Base-by-base conservation (phyloP, 1,140 invertebrate genomes). In the Aphelinus certus region DNA sequence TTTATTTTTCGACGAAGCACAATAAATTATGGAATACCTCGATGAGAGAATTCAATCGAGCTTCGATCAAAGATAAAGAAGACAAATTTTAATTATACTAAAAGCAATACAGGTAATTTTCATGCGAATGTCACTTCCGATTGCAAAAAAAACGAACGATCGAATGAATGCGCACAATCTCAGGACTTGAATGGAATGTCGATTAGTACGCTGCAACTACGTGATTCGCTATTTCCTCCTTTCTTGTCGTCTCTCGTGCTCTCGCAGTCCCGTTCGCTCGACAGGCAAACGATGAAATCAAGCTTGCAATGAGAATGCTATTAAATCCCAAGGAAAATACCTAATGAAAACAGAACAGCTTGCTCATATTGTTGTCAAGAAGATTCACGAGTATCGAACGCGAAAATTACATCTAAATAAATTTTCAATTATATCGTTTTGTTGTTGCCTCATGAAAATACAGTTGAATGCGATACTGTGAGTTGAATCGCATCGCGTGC, bases 241-340 rank as follows among this genome's bases (percentile, higher is more conserved):
- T 10, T 58, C 55, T 42, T 26, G 47, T 43, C 7, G 47, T 49
- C 9, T 7, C 57, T 63, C n/a, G 26, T 47, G 9, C 53, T 55
- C 47, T 47, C 43, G 9, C 64, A 9, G 4, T 7, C 26, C 26
- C 51, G 7, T n/a, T 4, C 69, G 49, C 60, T 48, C 62, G 62
- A 48, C 2, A 48, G 3, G 9, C n/a, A 10, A 63, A 47, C 62
- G 62, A 63, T 63, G 48, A 63, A 63, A 63, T 48, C 47, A 48
- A 63, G 48, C 62, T 63, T 47, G 62, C 46, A n/a, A 7, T 57
- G 58, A 63, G 45, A 46, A 70, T 75, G 6, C 42, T 75, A 71
- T 70, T 70, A 75, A 79, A 79, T 76, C 73, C 67, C 45, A 47
- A 61, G 5, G 42, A 61, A 61, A 61, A 42, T 42, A 9, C 3